phyloP scores from a whole-genome alignment of 2,113 vertebrate species.

The Calonectris borealis region DNA sequence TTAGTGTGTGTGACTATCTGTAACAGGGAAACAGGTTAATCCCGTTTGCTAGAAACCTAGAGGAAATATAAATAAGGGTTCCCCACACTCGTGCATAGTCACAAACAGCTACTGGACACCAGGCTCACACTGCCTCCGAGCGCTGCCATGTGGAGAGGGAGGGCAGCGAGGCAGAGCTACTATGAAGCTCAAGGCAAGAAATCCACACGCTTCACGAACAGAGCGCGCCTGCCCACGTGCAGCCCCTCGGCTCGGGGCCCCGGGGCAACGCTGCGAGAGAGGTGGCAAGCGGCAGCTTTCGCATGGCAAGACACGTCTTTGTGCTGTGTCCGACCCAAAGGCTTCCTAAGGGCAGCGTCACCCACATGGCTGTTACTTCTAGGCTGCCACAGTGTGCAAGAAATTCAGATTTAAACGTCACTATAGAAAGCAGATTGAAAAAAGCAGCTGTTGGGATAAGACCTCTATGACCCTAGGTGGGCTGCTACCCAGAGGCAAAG shows the following conservation, averaged over 20 bases:
- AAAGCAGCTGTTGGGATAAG: slow-evolving; percentile 41
- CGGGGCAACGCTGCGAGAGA: background rate
- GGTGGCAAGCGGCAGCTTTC: background rate
- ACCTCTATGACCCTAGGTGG: background rate
- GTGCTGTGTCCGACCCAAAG: background rate
- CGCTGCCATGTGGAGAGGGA: background rate
- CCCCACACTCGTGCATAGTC: slow-evolving; percentile 63
- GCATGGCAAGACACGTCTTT: background rate
- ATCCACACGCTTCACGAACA: background rate
- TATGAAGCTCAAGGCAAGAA: slow-evolving; percentile 61
- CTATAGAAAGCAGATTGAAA: slow-evolving; percentile 45
- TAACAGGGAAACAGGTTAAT: slow-evolving; percentile 35
- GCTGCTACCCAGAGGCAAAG: background rate
- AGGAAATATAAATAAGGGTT: slow-evolving; percentile 56
- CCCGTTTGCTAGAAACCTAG: slow-evolving; percentile 29
- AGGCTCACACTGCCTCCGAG: slow-evolving; percentile 20
- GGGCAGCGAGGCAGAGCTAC: slow-evolving; percentile 46
- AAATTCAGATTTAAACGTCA: slow-evolving; percentile 19
- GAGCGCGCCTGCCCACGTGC: background rate
- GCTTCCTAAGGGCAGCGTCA: background rate
- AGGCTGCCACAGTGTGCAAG: background rate
- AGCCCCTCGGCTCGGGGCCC: background rate
- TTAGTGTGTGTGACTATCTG: slow-evolving; percentile 28
- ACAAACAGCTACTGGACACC: slow-evolving; percentile 71
- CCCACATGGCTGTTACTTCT: background rate